A percentile compares a stretch with the other conserved stretches of the same genome.
These are phyloP conservation scores for Sycobia sp. DNA, from an alignment of 1,140 invertebrate genomes.

Conservation along the genomic window DNA sequence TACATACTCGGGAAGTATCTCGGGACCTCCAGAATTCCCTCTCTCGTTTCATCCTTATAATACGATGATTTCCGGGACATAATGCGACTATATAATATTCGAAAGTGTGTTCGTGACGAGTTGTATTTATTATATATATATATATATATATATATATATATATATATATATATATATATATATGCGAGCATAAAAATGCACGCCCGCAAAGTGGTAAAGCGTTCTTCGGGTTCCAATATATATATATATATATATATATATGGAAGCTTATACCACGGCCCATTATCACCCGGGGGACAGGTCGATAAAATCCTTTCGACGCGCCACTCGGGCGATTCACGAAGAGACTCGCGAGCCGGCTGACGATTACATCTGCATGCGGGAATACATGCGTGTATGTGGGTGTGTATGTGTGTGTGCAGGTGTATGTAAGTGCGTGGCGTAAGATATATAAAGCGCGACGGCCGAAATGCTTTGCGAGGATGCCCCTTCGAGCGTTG, in stretches of 20 bases:
- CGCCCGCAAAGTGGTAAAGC: neutral
- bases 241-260: too few relatives aligned
- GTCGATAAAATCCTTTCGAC: constrained; percentile 36
- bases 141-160: too few relatives aligned
- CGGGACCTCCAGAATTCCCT: constrained; percentile 8
- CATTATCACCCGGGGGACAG: constrained; percentile 26
- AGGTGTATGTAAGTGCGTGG: neutral
- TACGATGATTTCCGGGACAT: constrained; percentile 30
- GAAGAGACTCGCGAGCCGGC: neutral
- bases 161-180: neutral
- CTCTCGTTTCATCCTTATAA: too few relatives aligned
- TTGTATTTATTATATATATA: neutral
- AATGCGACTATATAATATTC: constrained; percentile 31
- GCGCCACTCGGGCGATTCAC: constrained; percentile 3
- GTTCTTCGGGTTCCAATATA: constrained; percentile 3
- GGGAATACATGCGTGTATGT: too few relatives aligned
- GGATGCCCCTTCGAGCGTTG: constrained; percentile 37
- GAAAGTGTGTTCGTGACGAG: constrained; percentile 16
- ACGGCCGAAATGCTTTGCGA: constrained; percentile 20
- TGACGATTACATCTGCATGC: neutral
- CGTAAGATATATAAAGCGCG: neutral
- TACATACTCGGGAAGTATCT: neutral
- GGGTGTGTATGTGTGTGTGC: neutral
- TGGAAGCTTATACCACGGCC: constrained; percentile 25
- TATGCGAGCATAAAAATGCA: neutral